Percentiles rank a stretch among this genome's conserved stretches.
Conservation (phyloP, 2,797 vertebrate genomes). For the Mus minutoides region DNA sequence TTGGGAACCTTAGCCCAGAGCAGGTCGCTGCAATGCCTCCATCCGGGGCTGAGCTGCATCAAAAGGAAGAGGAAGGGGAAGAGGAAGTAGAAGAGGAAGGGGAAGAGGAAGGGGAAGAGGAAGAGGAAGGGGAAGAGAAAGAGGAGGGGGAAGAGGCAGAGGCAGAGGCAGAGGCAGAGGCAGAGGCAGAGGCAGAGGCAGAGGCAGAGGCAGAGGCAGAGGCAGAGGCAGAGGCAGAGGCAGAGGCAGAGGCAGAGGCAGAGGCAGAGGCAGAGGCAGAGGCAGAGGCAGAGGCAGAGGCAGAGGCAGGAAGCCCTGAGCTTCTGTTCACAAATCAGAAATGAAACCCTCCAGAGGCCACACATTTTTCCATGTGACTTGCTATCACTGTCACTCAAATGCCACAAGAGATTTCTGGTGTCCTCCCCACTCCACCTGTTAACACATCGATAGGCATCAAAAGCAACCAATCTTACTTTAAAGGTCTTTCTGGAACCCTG, state of each 20-base stretch:
- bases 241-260: background rate
- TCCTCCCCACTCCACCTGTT: background rate
- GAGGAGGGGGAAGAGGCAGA: background rate
- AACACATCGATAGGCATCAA: background rate
- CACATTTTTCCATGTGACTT: background rate
- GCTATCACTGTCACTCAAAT: background rate
- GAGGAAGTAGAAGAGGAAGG: no score
- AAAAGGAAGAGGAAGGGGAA: no score
- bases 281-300: fast-evolving
- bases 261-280: background rate
- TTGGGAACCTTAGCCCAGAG: background rate
- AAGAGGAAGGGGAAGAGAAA: background rate
- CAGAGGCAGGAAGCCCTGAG: background rate
- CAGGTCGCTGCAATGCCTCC: background rate
- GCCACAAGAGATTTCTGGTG: background rate
- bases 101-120: background rate
- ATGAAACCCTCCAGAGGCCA: background rate
- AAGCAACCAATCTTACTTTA: background rate
- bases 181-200: no score
- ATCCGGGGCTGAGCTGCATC: background rate
- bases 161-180: no score
- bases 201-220: no score
- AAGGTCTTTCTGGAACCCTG: background rate
- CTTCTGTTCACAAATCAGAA: background rate
- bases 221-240: no score